A percentile compares a stretch with the other conserved stretches of the same genome.
Evolutionary conservation across 2,113 vertebrate species (phyloP).

Genomic region (Pteronura brasiliensis): DNA sequence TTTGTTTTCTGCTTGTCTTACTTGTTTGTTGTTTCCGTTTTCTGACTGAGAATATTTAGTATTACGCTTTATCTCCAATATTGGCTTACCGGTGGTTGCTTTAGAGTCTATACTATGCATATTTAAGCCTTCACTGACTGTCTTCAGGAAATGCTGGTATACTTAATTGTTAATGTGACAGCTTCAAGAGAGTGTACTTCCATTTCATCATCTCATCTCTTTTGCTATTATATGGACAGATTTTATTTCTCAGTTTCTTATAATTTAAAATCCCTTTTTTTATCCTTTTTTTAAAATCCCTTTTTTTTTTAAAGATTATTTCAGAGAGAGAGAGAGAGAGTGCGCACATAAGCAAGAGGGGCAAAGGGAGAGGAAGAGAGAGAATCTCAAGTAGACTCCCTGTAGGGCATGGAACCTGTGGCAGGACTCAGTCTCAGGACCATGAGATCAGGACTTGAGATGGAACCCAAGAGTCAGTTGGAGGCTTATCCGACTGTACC

Average conservation of each 20-base stretch:
- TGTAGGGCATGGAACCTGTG: not conserved
- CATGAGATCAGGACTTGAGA: not conserved
- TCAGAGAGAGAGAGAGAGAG: not conserved
- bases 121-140: not conserved
- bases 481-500: not conserved
- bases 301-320: not conserved
- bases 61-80: not conserved
- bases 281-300: not conserved
- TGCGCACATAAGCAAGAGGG: not conserved
- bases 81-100: not conserved
- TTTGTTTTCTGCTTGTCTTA: not conserved
- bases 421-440: not conserved
- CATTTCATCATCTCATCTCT: not conserved
- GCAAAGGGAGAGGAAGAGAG: not conserved
- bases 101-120: not conserved
- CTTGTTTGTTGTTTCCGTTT: not conserved
- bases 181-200: not conserved
- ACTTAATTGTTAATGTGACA: not conserved
- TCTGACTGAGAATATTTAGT: not conserved
- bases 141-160: not conserved
- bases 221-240: not conserved
- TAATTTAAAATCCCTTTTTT: not conserved
- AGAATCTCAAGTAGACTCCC: not conserved
- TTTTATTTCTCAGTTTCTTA: not conserved
- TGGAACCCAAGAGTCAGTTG: not conserved